phyloP scores from a whole-genome alignment of 2,888 invertebrate species.

The Acronicta alni region DNA sequence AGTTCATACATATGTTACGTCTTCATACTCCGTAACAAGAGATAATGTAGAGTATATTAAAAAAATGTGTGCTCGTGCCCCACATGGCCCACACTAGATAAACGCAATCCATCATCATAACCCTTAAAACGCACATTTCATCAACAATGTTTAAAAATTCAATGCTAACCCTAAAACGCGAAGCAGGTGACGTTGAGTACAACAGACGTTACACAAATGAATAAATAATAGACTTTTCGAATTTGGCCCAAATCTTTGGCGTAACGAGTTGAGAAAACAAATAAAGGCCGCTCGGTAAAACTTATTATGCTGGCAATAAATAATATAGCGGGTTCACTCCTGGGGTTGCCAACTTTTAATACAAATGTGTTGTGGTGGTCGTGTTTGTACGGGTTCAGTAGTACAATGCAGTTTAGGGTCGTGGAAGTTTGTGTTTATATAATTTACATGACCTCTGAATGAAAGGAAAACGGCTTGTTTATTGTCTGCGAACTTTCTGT shows the following conservation, averaged over 20 bases:
- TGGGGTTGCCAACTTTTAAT: conserved; percentile 75
- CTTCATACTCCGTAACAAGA: too few relatives aligned
- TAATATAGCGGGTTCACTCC: conserved; percentile 79
- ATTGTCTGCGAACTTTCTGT: conserved; percentile 12
- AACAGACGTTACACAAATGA: conserved; percentile 73
- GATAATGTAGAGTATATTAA: neutral
- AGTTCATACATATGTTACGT: neutral
- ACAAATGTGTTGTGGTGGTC: conserved; percentile 65
- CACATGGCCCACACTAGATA: conserved; percentile 4
- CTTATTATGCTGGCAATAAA: conserved; percentile 85
- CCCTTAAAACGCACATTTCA: conserved; percentile 28
- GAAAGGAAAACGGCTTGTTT: conserved; percentile 14
- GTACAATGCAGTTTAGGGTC: conserved; percentile 46
- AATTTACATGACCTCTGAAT: conserved; percentile 27
- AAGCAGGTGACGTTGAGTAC: conserved; percentile 57
- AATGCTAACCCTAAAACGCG: conserved; percentile 55
- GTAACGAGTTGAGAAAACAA: conserved; percentile 86
- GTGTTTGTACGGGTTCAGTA: conserved; percentile 22
- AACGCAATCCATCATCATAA: conserved; percentile 28
- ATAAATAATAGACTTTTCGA: conserved; percentile 85
- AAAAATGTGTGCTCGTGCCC: neutral
- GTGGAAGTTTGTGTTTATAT: conserved; percentile 25
- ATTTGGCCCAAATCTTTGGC: conserved; percentile 82
- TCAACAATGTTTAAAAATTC: conserved; percentile 62
- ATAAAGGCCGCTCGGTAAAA: conserved; percentile 75